A percentile compares a stretch with the other conserved stretches of the same genome.
These are phyloP conservation scores for Lepus europaeus DNA, from an alignment of 2,113 vertebrate species.

Conservation along the genomic window DNA sequence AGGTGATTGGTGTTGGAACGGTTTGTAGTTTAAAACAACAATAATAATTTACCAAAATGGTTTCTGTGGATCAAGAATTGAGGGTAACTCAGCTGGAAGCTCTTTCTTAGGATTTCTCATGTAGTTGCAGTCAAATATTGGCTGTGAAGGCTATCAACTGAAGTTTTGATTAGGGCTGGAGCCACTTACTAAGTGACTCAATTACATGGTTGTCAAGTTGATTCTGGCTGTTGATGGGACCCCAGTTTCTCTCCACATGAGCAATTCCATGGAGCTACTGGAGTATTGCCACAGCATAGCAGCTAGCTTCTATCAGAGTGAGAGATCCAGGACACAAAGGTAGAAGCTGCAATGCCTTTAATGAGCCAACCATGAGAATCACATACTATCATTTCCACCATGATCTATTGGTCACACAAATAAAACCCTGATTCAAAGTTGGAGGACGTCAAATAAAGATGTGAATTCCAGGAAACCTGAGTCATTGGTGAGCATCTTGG, in stretches of 20 bases:
- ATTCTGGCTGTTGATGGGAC: background rate
- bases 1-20: background rate
- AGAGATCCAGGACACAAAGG: background rate
- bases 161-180: background rate
- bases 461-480: background rate
- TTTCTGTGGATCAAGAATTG: background rate
- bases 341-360: background rate
- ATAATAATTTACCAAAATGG: background rate
- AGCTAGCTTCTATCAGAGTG: background rate
- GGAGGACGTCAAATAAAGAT: background rate
- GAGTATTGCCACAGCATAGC: too few species aligned
- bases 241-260: background rate
- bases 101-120: background rate
- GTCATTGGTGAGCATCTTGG: background rate
- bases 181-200: background rate
- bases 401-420: background rate
- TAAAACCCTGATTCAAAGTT: background rate
- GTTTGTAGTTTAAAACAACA: background rate
- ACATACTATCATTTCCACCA: background rate
- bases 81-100: background rate
- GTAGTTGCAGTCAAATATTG: background rate
- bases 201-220: background rate
- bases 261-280: background rate
- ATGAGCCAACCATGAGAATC: background rate
- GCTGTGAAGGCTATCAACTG: background rate